Base-by-base conservation (phyloP, 2,113 vertebrate genomes). In the Papio anubis region DNA sequence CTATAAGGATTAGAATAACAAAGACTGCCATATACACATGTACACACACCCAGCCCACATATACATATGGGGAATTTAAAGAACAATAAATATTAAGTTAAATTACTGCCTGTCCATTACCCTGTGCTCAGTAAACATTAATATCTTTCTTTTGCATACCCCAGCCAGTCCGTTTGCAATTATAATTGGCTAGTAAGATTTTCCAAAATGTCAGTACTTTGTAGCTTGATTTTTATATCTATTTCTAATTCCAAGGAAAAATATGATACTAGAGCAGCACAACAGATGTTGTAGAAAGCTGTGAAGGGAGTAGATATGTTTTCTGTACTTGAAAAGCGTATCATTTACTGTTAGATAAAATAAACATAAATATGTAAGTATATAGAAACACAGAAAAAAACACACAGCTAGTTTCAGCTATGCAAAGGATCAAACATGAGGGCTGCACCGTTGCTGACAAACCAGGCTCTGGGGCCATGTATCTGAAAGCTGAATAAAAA, bases 401-500 rank as follows among this genome's bases (percentile, higher is more conserved):
- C 23, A 80, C 30, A 96, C 11, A 93, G 35, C 11, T 79, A 92
- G 13, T 84, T 89, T 92, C 59, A 79, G 25, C 43, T 95, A 17
- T 79, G 20, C 55, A 85, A 94, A 96, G 57, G 95, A 66, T 93
- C 61, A 91, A 27, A 88, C 55, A 61, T 5, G 23, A 93, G 30
- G 10, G 5, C 1, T 48, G 6, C 43, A 57, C 48, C 76, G 13
- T 59, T 93, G 68, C 83, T 59, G 84, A 91, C 21, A 95, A 38
- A 48, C 27, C 32, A 93, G 87, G 59, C 30, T 68, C 68, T 50
- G 35, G 18, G 43, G 89, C 68, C 21, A 76, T 86, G 43, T 89
- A 23, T 92, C 79, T 90, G 83, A 96, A 94, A 96, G 20, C 48
- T 66, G 18, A 20, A 83, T 52, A 90, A 94, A 96, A 97, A 84